A percentile compares a stretch with the other conserved stretches of the same genome.
phyloP scores from a whole-genome alignment of 2,888 invertebrate genomes.

The Thumatha senex region DNA sequence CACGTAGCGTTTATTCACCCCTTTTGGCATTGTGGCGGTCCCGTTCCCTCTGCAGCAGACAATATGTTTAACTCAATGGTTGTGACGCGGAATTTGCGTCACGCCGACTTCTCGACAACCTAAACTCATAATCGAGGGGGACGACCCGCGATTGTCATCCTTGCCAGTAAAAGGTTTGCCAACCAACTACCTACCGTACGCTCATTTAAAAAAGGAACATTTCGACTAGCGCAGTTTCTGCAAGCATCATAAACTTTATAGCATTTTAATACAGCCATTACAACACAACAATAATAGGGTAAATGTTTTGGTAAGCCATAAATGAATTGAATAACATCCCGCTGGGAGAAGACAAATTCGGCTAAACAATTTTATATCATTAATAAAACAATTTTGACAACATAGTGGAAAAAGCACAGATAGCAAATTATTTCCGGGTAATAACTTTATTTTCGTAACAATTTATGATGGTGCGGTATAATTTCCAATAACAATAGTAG shows the following conservation, averaged over 20 bases:
- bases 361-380: constrained; percentile 47
- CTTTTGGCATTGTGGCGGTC: constrained; percentile 52
- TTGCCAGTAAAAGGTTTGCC: constrained; percentile 46
- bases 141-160: constrained; percentile 73
- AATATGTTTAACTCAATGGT: too few species aligned
- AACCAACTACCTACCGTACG: constrained; percentile 33
- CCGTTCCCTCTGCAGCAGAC: constrained; percentile 49
- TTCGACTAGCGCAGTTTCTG: constrained; percentile 40
- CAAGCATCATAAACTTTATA: constrained; percentile 81
- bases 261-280: constrained; percentile 81
- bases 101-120: constrained; percentile 71
- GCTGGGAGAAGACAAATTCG: constrained; percentile 68
- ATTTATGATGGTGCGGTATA: neutral
- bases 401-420: constrained; percentile 17
- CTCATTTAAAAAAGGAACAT: constrained; percentile 24
- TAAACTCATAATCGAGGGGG: constrained; percentile 75
- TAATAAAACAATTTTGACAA: constrained; percentile 38
- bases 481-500: too few species aligned
- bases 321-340: constrained; percentile 72
- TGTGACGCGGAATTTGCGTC: constrained; percentile 74
- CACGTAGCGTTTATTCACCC: constrained; percentile 67
- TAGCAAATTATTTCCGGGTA: constrained; percentile 17
- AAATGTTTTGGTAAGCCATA: constrained; percentile 83
- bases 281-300: constrained; percentile 80
- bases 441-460: constrained; percentile 2